Percentiles rank a stretch among this genome's conserved stretches.
phyloP scores from a whole-genome alignment of 2,113 vertebrate species.

The Microcebus tavaratra region DNA sequence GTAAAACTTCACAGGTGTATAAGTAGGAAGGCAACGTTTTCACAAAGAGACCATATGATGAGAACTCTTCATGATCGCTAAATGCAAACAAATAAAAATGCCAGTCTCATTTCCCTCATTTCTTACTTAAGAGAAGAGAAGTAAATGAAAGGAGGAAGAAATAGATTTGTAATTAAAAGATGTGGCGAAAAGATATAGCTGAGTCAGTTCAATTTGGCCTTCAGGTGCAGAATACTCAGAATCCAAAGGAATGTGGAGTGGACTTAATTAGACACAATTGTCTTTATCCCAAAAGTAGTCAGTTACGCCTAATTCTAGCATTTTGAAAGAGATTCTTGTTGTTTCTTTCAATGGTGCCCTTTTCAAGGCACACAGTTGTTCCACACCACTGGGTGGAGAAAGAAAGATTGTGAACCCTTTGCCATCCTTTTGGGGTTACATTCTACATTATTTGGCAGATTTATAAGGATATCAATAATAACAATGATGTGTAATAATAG shows the following conservation, averaged over 20 bases:
- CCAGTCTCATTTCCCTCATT: constrained; percentile 69
- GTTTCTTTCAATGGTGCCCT: constrained; percentile 1
- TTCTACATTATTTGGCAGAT: constrained; percentile 50
- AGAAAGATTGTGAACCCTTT: constrained; percentile 30
- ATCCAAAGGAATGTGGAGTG: constrained; percentile 40
- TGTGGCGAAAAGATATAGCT: background rate
- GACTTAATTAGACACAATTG: constrained; percentile 63
- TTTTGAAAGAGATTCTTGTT: constrained; percentile 38
- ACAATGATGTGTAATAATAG: constrained; percentile 69
- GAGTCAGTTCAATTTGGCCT: constrained; percentile 52
- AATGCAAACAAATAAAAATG: constrained; percentile 55
- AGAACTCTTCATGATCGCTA: constrained; percentile 29
- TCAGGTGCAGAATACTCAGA: constrained; percentile 57
- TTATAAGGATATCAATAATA: constrained; percentile 61
- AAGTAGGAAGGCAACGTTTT: background rate
- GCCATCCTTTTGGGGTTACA: background rate
- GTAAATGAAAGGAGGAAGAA: constrained; percentile 71
- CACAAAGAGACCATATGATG: background rate
- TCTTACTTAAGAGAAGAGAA: constrained; percentile 74
- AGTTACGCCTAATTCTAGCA: background rate
- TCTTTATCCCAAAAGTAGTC: constrained; percentile 52
- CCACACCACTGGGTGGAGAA: background rate
- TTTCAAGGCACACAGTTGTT: background rate
- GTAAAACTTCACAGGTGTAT: constrained; percentile 54
- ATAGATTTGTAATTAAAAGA: constrained; percentile 68